Evolutionary conservation across 2,797 vertebrate genomes (phyloP).

Genomic region (Sarcophilus harrisii): DNA sequence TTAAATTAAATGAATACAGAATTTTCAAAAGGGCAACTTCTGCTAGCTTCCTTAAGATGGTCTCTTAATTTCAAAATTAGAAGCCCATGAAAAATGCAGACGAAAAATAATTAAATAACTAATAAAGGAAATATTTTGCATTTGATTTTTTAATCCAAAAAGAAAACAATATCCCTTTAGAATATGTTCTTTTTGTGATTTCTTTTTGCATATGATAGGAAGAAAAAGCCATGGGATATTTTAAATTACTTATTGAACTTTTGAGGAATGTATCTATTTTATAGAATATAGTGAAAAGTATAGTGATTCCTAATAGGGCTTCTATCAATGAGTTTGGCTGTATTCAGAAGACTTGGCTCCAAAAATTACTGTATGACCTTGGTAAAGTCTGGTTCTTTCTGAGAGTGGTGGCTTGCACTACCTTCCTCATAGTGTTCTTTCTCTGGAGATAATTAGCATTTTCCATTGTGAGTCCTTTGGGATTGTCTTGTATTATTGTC

Average conservation of each 20-base stretch:
- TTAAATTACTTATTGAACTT: slow-evolving; percentile 2
- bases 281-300: neutral
- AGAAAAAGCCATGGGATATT: neutral
- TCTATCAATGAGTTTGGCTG: neutral
- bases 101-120: neutral
- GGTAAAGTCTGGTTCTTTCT: slow-evolving; percentile 1
- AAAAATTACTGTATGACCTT: neutral
- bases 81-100: neutral
- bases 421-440: neutral
- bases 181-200: slow-evolving; percentile 24
- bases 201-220: neutral
- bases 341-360: neutral
- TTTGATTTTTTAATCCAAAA: neutral
- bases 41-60: neutral
- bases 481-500: neutral
- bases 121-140: neutral
- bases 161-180: neutral
- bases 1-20: slow-evolving; percentile 29
- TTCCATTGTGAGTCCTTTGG: neutral
- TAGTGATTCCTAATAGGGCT: neutral
- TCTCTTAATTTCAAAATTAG: slow-evolving; percentile 1
- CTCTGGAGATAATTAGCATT: neutral
- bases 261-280: neutral
- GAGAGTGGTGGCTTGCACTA: neutral
- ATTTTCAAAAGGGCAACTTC: neutral